Evolutionary conservation across 1,140 invertebrate genomes (phyloP), one percentile per base, ranked within the genome.

Genomic region (Acromyrmex charruanus): DNA sequence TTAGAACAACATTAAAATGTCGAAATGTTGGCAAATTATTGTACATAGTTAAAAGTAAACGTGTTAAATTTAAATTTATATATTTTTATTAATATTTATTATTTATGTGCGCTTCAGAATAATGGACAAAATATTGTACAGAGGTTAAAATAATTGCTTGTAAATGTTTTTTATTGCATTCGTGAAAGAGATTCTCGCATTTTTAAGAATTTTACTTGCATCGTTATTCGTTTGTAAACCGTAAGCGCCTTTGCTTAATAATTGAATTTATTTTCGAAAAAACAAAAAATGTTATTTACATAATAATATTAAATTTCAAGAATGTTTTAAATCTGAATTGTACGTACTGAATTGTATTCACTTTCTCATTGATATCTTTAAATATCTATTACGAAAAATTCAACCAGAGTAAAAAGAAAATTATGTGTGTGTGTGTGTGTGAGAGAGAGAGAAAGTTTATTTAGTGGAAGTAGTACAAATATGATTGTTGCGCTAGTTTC

Each of bases 401-500:
- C 0, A 10, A 44, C 44, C 2, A 28, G 6, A 49, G 25, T 1
- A 31, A 12, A 25, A n/a, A 49, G 39, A 25, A 69, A 69, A 51
- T 49, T 49, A 4, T 31, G 4, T 5, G 31, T 31, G 31, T 31
- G 3, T 31, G 31, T 31, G 0, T 66, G 28, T 9, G 16, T 12
- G n/a, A 12, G 55, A 51, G 61, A 44, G n/a, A 18, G 55, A 51
- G 61, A 39, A 66, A 51, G 21, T 55, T 55, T 58, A 28, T 87
- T 69, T 65, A 69, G 39, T 51, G 53, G 49, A 10, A 21, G 55
- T 25, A 61, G 53, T 35, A 68, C 66, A 85, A 85, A 72, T 55
- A 81, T 65, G 31, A 82, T 86, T 87, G 69, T 49, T 39, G 59
- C 18, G 9, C 25, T 49, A 77, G 72, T 86, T 89, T 81, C 63